Conservation (phyloP, 2,797 vertebrate species). For the Channa striata region DNA sequence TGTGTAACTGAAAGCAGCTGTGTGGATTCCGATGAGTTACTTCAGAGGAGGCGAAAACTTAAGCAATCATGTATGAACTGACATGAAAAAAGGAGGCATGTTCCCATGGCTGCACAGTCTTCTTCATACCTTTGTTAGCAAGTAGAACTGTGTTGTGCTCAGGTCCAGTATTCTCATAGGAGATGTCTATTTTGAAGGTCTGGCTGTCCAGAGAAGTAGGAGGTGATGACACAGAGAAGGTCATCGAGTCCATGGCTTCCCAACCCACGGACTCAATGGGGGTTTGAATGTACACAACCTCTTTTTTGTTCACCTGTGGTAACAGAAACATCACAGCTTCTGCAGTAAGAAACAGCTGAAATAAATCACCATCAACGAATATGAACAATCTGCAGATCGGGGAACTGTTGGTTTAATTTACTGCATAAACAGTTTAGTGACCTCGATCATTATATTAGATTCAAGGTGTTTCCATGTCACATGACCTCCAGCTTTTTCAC, state of each 20-base stretch:
- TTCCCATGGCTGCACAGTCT: neutral
- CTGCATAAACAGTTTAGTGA: neutral
- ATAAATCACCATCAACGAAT: constrained; percentile 9
- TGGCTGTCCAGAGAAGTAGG: constrained; percentile 86
- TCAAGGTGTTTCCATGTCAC: neutral
- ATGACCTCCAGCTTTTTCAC: constrained; percentile 50
- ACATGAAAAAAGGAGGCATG: too few relatives aligned
- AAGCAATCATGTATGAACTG: too few relatives aligned
- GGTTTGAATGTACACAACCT: constrained; percentile 87
- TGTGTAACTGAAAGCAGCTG: too few relatives aligned
- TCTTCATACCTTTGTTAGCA: constrained; percentile 89
- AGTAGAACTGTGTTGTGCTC: constrained; percentile 84
- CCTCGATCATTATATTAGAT: too few relatives aligned
- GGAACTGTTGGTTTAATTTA: constrained; percentile 27
- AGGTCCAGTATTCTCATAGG: constrained; percentile 87
- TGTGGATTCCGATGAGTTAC: too few relatives aligned
- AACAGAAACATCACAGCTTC: constrained; percentile 43
- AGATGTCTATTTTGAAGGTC: constrained; percentile 88
- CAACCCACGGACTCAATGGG: constrained; percentile 81
- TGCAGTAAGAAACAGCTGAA: constrained; percentile 4
- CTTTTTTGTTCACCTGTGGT: constrained; percentile 85
- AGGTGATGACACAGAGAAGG: constrained; percentile 85
- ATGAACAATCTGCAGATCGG: constrained; percentile 10
- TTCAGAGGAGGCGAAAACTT: too few relatives aligned
- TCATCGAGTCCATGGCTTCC: constrained; percentile 89